Evolutionary conservation across 2,113 vertebrate genomes (phyloP).

Genomic region (Mola mola): DNA sequence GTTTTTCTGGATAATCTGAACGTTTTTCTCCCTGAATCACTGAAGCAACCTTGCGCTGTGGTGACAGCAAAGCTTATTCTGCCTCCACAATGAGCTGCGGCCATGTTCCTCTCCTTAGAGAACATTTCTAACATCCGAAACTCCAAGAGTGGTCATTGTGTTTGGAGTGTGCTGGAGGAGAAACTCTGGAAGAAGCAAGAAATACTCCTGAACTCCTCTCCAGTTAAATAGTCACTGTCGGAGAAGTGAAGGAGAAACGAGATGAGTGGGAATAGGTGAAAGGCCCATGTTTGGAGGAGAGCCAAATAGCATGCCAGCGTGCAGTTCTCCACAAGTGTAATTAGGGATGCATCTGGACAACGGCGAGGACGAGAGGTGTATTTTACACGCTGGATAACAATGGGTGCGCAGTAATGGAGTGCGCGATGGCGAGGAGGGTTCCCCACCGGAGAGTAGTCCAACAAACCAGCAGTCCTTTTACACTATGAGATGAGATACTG

Average conservation of each 20-base stretch:
- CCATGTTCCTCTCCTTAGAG: constrained; percentile 22
- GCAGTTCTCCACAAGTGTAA: constrained; percentile 32
- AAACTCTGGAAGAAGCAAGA: background rate
- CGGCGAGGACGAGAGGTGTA: background rate
- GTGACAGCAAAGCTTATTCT: constrained; percentile 18
- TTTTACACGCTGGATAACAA: constrained; percentile 12
- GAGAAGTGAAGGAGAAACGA: constrained; percentile 13
- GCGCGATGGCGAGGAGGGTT: constrained; percentile 17
- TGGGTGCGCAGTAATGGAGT: constrained; percentile 16
- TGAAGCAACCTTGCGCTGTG: constrained; percentile 13
- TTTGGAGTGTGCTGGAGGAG: constrained; percentile 7
- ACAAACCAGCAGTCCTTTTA: constrained; percentile 50
- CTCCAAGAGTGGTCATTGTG: constrained; percentile 20
- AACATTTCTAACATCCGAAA: constrained; percentile 30
- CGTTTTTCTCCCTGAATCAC: background rate
- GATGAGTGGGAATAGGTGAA: constrained; percentile 45
- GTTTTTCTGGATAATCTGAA: constrained; percentile 19
- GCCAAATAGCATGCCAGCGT: constrained; percentile 17
- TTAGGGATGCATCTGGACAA: constrained; percentile 36
- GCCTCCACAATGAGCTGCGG: constrained; percentile 12
- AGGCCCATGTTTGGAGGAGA: constrained; percentile 26
- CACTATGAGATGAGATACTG: constrained; percentile 63
- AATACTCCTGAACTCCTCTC: background rate
- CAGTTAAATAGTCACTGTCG: background rate
- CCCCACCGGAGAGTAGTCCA: constrained; percentile 21